A percentile compares a stretch with the other conserved stretches of the same genome.
These are phyloP conservation scores for Tethea ocularis DNA, from an alignment of 2,888 invertebrate species.

Conservation along the genomic window DNA sequence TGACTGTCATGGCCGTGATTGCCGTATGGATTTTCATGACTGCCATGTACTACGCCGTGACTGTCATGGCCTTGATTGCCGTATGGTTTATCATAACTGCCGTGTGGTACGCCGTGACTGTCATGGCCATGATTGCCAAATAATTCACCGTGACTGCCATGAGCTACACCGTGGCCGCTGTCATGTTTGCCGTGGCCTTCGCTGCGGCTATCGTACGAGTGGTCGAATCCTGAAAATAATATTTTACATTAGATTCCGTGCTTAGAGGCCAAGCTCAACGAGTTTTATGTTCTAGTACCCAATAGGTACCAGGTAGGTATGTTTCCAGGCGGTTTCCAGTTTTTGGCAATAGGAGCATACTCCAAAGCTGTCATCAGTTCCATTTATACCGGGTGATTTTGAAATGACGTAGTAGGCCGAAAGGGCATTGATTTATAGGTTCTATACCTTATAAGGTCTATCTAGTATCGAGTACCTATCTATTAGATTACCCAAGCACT, in stretches of 20 bases:
- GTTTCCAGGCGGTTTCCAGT: no score
- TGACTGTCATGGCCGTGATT: slow-evolving; percentile 6
- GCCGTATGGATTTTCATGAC: not conserved
- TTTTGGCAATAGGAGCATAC: no score
- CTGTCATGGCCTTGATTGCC: slow-evolving; percentile 9
- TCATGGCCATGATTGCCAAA: not conserved
- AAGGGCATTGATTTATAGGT: no score
- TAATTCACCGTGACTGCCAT: slow-evolving; percentile 20
- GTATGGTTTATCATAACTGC: not conserved
- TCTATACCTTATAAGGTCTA: no score
- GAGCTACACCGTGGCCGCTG: slow-evolving; percentile 16
- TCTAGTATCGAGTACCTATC: no score
- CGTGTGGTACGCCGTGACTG: not conserved
- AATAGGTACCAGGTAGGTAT: no score
- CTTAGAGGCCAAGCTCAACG: no score
- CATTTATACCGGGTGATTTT: no score
- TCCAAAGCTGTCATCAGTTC: no score
- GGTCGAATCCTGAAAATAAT: slow-evolving; percentile 15
- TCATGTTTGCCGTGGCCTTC: slow-evolving; percentile 14
- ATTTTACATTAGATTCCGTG: not conserved
- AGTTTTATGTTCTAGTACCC: no score
- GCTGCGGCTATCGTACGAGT: slow-evolving; percentile 18
- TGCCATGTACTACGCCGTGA: not conserved
- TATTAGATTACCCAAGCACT: no score
- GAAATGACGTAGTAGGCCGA: no score